Conservation (phyloP, 2,888 invertebrate genomes). For the Mimas tiliae region DNA sequence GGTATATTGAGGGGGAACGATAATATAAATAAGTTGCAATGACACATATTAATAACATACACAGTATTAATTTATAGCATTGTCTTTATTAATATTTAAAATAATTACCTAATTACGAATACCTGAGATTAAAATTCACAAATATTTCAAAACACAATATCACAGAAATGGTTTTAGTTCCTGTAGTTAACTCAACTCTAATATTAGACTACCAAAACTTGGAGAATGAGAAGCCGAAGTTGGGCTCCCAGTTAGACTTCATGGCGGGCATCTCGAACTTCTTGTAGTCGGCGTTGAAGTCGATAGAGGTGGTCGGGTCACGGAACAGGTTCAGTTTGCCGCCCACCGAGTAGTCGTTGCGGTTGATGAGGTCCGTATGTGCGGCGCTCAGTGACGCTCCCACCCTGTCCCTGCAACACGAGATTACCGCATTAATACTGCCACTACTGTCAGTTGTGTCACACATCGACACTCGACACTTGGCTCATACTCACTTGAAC, state of each 20-base stretch:
- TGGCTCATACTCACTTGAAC: slow-evolving; percentile 28
- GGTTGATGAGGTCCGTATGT: slow-evolving; percentile 23
- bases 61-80: no score
- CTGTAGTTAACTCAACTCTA: no score
- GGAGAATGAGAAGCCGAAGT: slow-evolving; percentile 23
- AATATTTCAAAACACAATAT: neutral
- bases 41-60: no score
- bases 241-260: slow-evolving; percentile 25
- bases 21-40: no score
- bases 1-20: no score
- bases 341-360: slow-evolving; percentile 27
- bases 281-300: slow-evolving; percentile 27
- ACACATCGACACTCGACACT: neutral
- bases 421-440: neutral
- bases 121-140: neutral
- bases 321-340: slow-evolving; percentile 24
- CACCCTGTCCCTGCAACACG: slow-evolving; percentile 28
- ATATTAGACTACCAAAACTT: slow-evolving; percentile 21
- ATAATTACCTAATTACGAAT: neutral
- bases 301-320: slow-evolving; percentile 8
- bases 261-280: slow-evolving; percentile 26
- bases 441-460: neutral
- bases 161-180: neutral
- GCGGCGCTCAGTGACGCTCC: slow-evolving; percentile 23
- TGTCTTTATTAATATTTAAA: no score